Evolutionary conservation across 2,888 invertebrate species (phyloP).

Genomic region (Temnothorax rugatulus): DNA sequence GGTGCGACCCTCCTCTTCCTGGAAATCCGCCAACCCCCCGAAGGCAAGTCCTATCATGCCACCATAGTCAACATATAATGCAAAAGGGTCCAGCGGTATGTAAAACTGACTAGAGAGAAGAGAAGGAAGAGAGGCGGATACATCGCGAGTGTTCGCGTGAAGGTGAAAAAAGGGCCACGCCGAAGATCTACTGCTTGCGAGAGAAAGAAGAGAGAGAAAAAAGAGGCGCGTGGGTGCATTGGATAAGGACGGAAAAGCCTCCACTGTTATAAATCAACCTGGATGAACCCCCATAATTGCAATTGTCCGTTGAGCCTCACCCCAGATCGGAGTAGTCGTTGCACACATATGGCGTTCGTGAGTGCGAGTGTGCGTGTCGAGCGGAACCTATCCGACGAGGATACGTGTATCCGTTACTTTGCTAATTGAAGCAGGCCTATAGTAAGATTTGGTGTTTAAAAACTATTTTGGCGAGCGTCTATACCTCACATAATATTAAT

Average conservation of each 20-base stretch:
- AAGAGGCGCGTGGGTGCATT: slow-evolving; percentile 70
- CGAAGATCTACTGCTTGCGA: slow-evolving; percentile 42
- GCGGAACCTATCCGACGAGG: slow-evolving; percentile 64
- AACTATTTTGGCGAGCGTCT: background rate
- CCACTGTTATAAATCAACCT: slow-evolving; percentile 80
- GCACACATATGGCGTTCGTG: slow-evolving; percentile 31
- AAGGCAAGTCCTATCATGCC: slow-evolving; percentile 55
- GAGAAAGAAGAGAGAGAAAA: slow-evolving; percentile 43
- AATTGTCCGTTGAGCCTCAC: slow-evolving; percentile 77
- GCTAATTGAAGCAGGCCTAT: slow-evolving; percentile 71
- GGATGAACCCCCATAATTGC: slow-evolving; percentile 78
- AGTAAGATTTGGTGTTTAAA: slow-evolving; percentile 41
- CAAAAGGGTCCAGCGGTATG: slow-evolving; percentile 50
- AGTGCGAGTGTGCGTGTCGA: slow-evolving; percentile 29
- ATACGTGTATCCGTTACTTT: slow-evolving; percentile 74
- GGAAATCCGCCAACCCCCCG: slow-evolving; percentile 64
- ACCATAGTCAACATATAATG: slow-evolving; percentile 51
- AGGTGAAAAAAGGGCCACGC: slow-evolving; percentile 48
- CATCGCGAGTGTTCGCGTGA: slow-evolving; percentile 29
- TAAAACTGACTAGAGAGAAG: slow-evolving; percentile 33
- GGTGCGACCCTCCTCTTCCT: slow-evolving; percentile 74
- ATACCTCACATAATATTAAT: background rate
- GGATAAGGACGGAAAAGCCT: slow-evolving; percentile 69
- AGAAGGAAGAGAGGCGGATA: slow-evolving; percentile 31
- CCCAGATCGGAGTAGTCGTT: slow-evolving; percentile 68